These are phyloP conservation scores for Rhineura floridana DNA, from an alignment of 2,113 vertebrate genomes.

Conservation along the genomic window DNA sequence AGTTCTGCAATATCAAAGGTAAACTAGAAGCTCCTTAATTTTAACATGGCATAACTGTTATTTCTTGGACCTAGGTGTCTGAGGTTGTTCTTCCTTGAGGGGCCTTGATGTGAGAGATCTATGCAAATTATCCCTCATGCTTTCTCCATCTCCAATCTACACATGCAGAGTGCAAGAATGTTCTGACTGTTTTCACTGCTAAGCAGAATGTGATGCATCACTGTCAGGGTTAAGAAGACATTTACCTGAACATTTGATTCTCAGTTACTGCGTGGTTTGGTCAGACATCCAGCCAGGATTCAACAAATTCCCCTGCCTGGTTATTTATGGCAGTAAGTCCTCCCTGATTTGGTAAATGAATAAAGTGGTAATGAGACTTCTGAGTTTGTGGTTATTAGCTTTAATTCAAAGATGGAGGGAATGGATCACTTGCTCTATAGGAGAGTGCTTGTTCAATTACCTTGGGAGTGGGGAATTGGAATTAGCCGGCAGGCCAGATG, in stretches of 20 bases:
- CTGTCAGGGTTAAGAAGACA: neutral
- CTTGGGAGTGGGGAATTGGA: neutral
- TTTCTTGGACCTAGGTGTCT: too few relatives aligned
- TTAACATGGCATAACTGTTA: too few relatives aligned
- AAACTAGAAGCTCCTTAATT: neutral
- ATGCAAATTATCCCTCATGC: neutral
- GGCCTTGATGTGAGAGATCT: neutral
- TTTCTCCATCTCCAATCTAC: neutral
- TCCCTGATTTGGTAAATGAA: neutral
- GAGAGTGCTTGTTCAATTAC: too few relatives aligned
- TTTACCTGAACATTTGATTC: neutral
- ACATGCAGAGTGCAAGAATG: neutral
- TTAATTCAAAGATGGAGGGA: too few relatives aligned
- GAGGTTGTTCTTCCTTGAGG: too few relatives aligned
- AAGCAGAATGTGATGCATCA: neutral
- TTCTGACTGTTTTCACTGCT: neutral
- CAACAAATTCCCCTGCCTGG: neutral
- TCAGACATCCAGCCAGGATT: neutral
- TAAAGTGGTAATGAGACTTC: too few relatives aligned
- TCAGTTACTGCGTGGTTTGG: neutral
- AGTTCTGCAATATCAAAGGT: neutral
- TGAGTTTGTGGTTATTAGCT: neutral
- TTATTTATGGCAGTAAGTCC: neutral
- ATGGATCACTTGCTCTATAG: neutral
- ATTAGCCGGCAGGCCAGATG: neutral